Percentiles rank a stretch among this genome's conserved stretches.
Conservation (phyloP, 2,113 vertebrate species). For the Pangasianodon hypophthalmus region DNA sequence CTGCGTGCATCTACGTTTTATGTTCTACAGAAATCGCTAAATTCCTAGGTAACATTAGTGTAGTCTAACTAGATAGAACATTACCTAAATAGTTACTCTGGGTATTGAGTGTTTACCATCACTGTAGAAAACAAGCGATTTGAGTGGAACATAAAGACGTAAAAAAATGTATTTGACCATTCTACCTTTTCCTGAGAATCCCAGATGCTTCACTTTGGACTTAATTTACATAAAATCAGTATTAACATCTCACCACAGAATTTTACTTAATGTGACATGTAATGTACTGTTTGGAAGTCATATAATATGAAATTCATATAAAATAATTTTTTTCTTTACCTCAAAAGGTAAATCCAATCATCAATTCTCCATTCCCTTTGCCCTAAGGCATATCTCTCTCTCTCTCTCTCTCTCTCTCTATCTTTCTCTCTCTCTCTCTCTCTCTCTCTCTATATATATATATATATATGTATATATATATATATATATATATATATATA, state of each 20-base stretch:
- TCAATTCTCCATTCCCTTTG: not conserved
- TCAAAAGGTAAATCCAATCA: not conserved
- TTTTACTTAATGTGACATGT: not conserved
- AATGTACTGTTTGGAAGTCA: not conserved
- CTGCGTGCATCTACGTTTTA: not conserved
- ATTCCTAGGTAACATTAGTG: not conserved
- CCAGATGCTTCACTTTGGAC: not conserved
- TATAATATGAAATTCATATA: not conserved
- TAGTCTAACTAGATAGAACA: not conserved
- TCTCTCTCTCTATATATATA: too few species aligned
- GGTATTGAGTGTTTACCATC: not conserved
- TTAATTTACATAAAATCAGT: not conserved
- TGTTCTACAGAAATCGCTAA: not conserved
- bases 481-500: too few species aligned
- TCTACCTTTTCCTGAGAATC: not conserved
- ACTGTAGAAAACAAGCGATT: not conserved
- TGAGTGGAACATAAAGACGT: not conserved
- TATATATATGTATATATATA: too few species aligned
- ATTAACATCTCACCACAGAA: not conserved
- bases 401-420: too few species aligned
- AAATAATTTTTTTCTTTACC: not conserved
- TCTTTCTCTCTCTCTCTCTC: too few species aligned
- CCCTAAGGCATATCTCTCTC: slow-evolving; percentile 27
- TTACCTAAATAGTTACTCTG: not conserved
- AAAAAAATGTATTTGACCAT: not conserved